Conservation (phyloP, 2,888 invertebrate genomes). For the Neoitamus cyanurus region DNA sequence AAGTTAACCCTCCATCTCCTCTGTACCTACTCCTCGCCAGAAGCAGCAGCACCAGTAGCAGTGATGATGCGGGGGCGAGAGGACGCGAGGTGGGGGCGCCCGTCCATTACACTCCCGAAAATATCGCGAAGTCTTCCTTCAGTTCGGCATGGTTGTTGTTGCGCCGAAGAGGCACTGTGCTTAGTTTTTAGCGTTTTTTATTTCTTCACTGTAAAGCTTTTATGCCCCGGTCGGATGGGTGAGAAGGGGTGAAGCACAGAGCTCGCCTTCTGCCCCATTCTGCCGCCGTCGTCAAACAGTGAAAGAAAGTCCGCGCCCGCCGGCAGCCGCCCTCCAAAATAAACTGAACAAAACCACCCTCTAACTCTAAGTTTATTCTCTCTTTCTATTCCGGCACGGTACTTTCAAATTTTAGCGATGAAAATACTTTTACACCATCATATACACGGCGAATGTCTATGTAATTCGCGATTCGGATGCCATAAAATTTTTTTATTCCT, state of each 20-base stretch:
- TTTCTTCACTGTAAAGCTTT: conserved; percentile 46
- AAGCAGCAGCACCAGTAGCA: neutral
- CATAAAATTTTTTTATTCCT: conserved; percentile 47
- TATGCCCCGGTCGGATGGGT: neutral
- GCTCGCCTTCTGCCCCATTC: neutral
- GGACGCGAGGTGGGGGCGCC: neutral
- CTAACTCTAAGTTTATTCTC: conserved; percentile 46
- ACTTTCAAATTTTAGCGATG: conserved; percentile 46
- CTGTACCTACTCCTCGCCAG: neutral
- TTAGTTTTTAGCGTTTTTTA: conserved; percentile 45
- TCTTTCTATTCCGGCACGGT: conserved; percentile 43
- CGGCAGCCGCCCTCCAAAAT: conserved; percentile 27
- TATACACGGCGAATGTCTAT: conserved; percentile 42
- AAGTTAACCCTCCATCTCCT: conserved; percentile 37
- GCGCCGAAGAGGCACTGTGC: conserved; percentile 35
- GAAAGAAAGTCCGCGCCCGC: conserved; percentile 34
- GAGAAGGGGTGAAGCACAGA: conserved; percentile 6
- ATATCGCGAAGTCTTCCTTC: conserved; percentile 46
- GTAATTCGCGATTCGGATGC: conserved; percentile 49
- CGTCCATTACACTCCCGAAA: conserved; percentile 40
- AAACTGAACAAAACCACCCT: conserved; percentile 45
- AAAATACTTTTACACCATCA: conserved; percentile 37
- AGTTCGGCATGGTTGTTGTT: conserved; percentile 23
- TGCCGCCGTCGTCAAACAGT: conserved; percentile 1
- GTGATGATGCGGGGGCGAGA: neutral